Conservation (phyloP, 92 coral and sea anemone genomes). For the Paramuricea clavata region DNA sequence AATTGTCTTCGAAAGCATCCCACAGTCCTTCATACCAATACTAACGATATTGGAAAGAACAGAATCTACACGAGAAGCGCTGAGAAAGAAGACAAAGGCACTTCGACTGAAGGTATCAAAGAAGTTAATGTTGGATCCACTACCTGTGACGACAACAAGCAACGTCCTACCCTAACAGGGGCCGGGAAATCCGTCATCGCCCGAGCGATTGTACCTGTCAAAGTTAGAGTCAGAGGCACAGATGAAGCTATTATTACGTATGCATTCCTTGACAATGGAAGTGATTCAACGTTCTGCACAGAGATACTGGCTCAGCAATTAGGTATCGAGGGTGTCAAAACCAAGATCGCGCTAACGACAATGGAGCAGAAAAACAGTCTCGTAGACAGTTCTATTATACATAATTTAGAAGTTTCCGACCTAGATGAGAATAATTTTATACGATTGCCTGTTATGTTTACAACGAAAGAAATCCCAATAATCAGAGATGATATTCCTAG, state of each 20-base stretch:
- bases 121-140: not conserved
- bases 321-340: conserved; percentile 21
- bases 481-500: conserved; percentile 44
- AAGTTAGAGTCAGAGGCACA: conserved; percentile 8
- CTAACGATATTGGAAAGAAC: no score
- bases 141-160: no score
- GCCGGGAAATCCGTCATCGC: not conserved
- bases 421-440: conserved; percentile 55
- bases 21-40: no score
- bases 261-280: conserved; percentile 68
- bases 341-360: conserved; percentile 47
- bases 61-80: no score
- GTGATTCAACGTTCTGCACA: conserved; percentile 48
- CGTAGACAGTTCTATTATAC: not conserved
- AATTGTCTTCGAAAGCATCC: no score
- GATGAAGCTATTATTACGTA: not conserved
- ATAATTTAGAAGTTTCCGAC: conserved; percentile 15
- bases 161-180: not conserved
- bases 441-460: conserved; percentile 41
- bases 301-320: conserved; percentile 35
- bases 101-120: no score
- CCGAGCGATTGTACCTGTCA: conserved; percentile 51
- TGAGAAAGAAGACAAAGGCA: no score
- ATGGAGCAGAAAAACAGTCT: conserved; percentile 22
- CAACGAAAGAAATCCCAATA: conserved; percentile 45